Percentiles rank a stretch among this genome's conserved stretches.
Evolutionary conservation across 2,888 invertebrate genomes (phyloP).

Genomic region (Keiferia lycopersicella): DNA sequence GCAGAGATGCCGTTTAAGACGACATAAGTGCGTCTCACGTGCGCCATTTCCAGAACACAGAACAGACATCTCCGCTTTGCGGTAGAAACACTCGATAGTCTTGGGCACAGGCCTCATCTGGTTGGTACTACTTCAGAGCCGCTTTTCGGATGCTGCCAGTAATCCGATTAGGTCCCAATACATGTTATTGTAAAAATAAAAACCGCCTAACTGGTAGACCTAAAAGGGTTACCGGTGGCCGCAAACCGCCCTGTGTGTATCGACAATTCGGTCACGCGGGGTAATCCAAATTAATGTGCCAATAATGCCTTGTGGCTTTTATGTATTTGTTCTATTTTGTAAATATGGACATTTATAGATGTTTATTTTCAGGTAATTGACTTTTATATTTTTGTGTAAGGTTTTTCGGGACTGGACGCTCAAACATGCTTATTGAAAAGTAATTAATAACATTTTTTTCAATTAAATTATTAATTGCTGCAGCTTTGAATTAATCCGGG

Average conservation of each 20-base stretch:
- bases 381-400: neutral
- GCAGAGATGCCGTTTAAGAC: constrained; percentile 1
- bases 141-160: neutral
- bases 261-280: constrained; percentile 15
- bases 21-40: neutral
- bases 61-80: neutral
- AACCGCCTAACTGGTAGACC: constrained; percentile 1
- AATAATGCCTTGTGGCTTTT: constrained; percentile 2
- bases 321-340: neutral
- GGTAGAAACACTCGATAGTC: neutral
- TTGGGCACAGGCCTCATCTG: neutral
- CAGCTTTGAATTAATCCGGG: neutral
- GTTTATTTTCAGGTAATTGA: neutral
- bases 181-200: constrained; percentile 2
- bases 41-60: neutral
- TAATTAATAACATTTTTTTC: neutral
- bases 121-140: too few relatives aligned
- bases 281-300: constrained; percentile 12
- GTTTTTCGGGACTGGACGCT: neutral
- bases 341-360: neutral
- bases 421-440: too few relatives aligned
- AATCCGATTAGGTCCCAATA: neutral
- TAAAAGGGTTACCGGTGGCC: constrained; percentile 23
- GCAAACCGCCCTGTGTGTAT: constrained; percentile 20
- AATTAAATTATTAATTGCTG: neutral